Conservation (phyloP, 1,140 invertebrate species). For the Drosophila erecta region DNA sequence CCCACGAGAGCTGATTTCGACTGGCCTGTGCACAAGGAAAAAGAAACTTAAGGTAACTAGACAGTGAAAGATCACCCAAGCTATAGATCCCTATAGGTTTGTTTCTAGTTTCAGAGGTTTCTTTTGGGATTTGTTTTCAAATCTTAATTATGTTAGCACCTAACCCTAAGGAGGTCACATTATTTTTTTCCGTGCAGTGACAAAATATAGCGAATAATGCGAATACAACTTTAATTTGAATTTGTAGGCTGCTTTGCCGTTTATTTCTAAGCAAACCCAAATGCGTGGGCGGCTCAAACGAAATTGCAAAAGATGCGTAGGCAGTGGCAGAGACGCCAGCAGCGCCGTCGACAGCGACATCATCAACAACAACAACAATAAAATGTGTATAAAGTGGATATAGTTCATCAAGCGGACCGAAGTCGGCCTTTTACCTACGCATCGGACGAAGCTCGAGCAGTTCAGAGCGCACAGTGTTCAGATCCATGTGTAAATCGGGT, state of each 20-base stretch:
- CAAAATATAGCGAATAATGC: conserved; percentile 46
- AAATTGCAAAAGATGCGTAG: conserved; percentile 83
- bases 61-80: too few species aligned
- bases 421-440: conserved; percentile 69
- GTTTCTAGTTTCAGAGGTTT: too few species aligned
- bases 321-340: conserved; percentile 32
- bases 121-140: too few species aligned
- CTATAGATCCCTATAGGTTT: too few species aligned
- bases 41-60: not conserved
- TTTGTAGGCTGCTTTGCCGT: conserved; percentile 57
- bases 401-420: conserved; percentile 54
- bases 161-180: too few species aligned
- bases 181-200: conserved; percentile 9
- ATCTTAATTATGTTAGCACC: too few species aligned
- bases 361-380: conserved; percentile 3
- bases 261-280: conserved; percentile 75
- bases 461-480: conserved; percentile 17
- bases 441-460: conserved; percentile 32
- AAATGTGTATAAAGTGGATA: conserved; percentile 47
- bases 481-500: conserved; percentile 50
- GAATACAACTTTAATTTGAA: conserved; percentile 67
- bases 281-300: conserved; percentile 78
- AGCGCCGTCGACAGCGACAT: conserved; percentile 10
- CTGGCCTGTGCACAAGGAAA: not conserved
- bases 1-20: conserved; percentile 34